A percentile compares a stretch with the other conserved stretches of the same genome.
These are phyloP conservation scores for Tachysurus fulvidraco DNA, from an alignment of 2,113 vertebrate species.

Conservation along the genomic window DNA sequence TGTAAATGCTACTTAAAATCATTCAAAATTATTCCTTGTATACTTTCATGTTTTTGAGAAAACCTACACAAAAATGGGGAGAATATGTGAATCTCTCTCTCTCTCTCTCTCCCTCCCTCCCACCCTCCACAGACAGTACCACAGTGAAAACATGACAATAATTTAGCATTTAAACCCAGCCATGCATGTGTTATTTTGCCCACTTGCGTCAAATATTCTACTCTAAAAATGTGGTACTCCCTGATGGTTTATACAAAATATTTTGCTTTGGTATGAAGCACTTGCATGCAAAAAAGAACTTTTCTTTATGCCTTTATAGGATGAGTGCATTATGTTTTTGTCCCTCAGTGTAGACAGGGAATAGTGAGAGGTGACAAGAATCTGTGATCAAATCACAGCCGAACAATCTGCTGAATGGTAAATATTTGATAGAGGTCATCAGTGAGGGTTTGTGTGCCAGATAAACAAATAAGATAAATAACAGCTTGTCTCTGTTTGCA, in stretches of 20 bases:
- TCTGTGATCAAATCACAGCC: conserved; percentile 34
- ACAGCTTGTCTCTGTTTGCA: conserved; percentile 13
- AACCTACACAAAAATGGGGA: background rate
- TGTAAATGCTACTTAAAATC: background rate
- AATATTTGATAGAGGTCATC: conserved; percentile 42
- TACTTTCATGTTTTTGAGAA: background rate
- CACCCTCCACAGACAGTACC: background rate
- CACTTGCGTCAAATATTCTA: background rate
- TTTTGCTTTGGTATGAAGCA: background rate
- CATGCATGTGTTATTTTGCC: background rate
- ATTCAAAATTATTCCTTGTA: background rate
- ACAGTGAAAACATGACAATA: background rate
- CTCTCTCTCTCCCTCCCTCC: too few relatives aligned
- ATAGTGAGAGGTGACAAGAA: background rate
- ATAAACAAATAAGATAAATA: conserved; percentile 46
- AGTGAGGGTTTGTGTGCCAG: background rate
- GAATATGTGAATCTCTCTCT: background rate
- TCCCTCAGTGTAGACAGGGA: background rate
- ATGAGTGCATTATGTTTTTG: background rate
- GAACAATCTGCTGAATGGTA: conserved; percentile 23
- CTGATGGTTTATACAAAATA: background rate
- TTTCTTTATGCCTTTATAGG: background rate
- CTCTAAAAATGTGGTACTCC: background rate
- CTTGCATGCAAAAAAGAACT: background rate
- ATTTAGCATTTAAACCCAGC: background rate